These are phyloP conservation scores for Atrichornis clamosus DNA, from an alignment of 2,113 vertebrate species.

Conservation along the genomic window DNA sequence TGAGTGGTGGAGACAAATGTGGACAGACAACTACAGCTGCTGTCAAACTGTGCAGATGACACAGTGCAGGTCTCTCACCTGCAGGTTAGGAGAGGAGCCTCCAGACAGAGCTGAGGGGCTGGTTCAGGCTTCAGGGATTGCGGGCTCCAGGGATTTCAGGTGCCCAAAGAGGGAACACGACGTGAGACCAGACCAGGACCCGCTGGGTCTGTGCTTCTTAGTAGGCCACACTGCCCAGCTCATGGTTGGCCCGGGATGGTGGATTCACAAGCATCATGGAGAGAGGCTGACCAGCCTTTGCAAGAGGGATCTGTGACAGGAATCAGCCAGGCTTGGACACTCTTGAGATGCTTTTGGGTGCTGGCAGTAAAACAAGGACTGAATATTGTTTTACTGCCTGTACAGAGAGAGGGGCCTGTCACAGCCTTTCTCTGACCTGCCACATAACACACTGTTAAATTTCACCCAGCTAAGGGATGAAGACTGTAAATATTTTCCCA, in stretches of 20 bases:
- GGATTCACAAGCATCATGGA: background rate
- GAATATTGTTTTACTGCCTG: rapidly evolving
- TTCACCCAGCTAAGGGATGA: background rate
- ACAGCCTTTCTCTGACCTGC: background rate
- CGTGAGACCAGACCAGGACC: rapidly evolving
- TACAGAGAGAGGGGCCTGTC: background rate
- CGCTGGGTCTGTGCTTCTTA: background rate
- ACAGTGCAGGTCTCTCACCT: background rate
- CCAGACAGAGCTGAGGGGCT: background rate
- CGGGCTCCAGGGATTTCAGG: background rate
- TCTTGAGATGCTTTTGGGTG: background rate
- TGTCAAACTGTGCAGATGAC: background rate
- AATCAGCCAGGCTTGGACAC: background rate
- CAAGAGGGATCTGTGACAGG: background rate
- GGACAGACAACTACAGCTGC: background rate
- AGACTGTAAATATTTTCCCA: background rate
- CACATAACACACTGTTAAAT: background rate
- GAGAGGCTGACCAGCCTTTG: background rate
- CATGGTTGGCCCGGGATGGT: background rate
- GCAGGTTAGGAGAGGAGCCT: background rate
- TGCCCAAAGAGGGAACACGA: rapidly evolving
- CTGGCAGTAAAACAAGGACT: background rate
- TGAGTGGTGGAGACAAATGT: background rate
- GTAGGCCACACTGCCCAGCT: too few species aligned
- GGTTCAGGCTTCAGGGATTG: background rate